Conservation (phyloP, 2,797 vertebrate genomes). For the Eupleurogrammus muticus region DNA sequence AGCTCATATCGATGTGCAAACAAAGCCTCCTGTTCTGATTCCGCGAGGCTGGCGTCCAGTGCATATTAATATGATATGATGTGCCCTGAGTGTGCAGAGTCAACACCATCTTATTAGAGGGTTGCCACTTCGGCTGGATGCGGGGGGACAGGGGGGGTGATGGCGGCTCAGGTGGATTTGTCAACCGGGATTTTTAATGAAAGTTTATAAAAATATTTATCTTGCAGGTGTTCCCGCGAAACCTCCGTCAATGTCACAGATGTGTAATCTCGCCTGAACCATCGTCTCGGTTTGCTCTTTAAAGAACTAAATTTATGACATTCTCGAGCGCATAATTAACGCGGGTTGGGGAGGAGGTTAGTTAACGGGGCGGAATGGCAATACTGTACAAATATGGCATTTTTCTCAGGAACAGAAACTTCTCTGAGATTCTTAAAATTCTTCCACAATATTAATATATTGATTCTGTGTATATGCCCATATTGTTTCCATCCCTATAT, state of each 20-base stretch:
- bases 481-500: constrained; percentile 62
- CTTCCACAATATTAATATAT: constrained; percentile 53
- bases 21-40: constrained; percentile 81
- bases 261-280: constrained; percentile 58
- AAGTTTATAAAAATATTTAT: constrained; percentile 80
- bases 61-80: constrained; percentile 84
- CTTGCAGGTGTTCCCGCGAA: constrained; percentile 50
- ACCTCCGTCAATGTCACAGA: constrained; percentile 54
- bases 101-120: constrained; percentile 82
- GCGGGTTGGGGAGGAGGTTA: no score
- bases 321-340: constrained; percentile 15
- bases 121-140: constrained; percentile 53
- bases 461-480: constrained; percentile 57
- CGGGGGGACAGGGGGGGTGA: constrained; percentile 51
- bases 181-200: constrained; percentile 80
- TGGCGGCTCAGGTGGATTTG: constrained; percentile 77
- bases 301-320: constrained; percentile 32
- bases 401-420: constrained; percentile 30
- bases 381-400: constrained; percentile 33
- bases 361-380: neutral
- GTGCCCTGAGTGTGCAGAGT: constrained; percentile 71
- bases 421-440: constrained; percentile 42
- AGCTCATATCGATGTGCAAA: constrained; percentile 88
- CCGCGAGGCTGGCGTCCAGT: constrained; percentile 71
- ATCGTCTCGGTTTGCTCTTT: constrained; percentile 45